Conservation (phyloP, 2,888 invertebrate genomes). For the Mesorhabditis spiculigera region DNA sequence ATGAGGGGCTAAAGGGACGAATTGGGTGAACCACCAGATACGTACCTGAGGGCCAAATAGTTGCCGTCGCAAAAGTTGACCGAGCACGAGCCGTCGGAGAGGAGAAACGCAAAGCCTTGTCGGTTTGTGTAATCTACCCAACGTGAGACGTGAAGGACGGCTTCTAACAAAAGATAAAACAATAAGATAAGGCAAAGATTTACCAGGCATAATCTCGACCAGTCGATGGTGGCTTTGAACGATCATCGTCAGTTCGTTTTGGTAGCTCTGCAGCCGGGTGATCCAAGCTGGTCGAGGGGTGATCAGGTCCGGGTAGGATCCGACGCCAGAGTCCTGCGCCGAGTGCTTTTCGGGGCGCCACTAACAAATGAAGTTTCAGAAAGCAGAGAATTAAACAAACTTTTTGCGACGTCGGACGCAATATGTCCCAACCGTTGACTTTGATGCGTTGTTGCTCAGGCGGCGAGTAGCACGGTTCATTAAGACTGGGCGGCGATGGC, state of each 20-base stretch:
- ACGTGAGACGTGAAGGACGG: constrained; percentile 58
- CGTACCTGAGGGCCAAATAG: constrained; percentile 4
- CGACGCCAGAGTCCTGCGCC: not conserved
- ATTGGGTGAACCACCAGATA: not conserved
- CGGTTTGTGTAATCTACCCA: constrained; percentile 65
- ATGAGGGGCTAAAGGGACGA: not conserved
- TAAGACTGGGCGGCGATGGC: too few relatives aligned
- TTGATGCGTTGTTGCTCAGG: too few relatives aligned
- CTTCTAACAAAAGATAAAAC: not conserved
- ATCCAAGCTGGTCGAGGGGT: not conserved
- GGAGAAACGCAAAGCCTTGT: constrained; percentile 64
- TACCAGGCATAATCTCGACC: constrained; percentile 1
- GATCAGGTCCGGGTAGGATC: not conserved
- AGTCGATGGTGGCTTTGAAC: not conserved
- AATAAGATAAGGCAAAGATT: not conserved
- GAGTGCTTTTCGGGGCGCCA: not conserved
- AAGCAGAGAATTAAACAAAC: too few relatives aligned
- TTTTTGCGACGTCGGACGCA: too few relatives aligned
- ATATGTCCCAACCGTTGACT: too few relatives aligned
- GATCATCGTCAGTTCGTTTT: not conserved
- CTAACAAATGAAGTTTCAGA: too few relatives aligned
- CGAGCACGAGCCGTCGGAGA: constrained; percentile 61
- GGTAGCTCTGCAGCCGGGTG: not conserved
- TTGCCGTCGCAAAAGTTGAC: constrained; percentile 62
- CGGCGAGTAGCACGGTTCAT: too few relatives aligned